Evolutionary conservation across 2,797 vertebrate genomes (phyloP), one percentile per base, ranked within the genome.

Genomic region (Lagodon rhomboides): DNA sequence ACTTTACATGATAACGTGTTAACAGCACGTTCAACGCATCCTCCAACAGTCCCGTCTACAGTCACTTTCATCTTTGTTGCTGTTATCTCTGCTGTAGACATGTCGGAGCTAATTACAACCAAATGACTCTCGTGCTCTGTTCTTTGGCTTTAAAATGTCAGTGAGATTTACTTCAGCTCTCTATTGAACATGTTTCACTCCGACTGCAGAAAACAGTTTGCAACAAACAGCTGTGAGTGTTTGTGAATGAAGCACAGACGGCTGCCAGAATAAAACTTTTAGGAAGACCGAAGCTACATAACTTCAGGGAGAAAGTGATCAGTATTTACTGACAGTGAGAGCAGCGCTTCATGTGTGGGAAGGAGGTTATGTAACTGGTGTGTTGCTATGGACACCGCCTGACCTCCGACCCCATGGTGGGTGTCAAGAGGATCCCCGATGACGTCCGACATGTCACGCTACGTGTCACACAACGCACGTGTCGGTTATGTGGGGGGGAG

Each of bases 401-500:
- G 84, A 91, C 82, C 85, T 86, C 10, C 83, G 83, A 86, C 84
- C 77, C 59, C 20, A 0, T 0, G 59, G 44, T 58, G 30, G 65
- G 61, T 43, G 65, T 79, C 61, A 44, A 53, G 68, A 77, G 16
- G 73, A 69, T 61, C 22, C 50, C 61, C 3, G n/a, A 63, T 72
- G 74, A 74, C 20, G 53, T 50, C 43, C 10, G 5, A 50, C 55
- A 23, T 58, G 74, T 79, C 74, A 72, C 5, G 22, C 71, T 74
- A 64, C 13, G 47, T 60, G 68, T 59, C 68, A 54, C 77, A 79
- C 66, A 66, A 61, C 76, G 76, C 71, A 58, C n/a, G 78, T 80
- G 71, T 73, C 59, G 47, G 77, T 67, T 58, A 62, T 78, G 75
- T 70, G n/a, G 20, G 16, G 12, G 51, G 18, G 38, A 8, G 11